Base-by-base conservation (phyloP, 2,113 vertebrate species). In the Poeciliopsis turrubarensis region DNA sequence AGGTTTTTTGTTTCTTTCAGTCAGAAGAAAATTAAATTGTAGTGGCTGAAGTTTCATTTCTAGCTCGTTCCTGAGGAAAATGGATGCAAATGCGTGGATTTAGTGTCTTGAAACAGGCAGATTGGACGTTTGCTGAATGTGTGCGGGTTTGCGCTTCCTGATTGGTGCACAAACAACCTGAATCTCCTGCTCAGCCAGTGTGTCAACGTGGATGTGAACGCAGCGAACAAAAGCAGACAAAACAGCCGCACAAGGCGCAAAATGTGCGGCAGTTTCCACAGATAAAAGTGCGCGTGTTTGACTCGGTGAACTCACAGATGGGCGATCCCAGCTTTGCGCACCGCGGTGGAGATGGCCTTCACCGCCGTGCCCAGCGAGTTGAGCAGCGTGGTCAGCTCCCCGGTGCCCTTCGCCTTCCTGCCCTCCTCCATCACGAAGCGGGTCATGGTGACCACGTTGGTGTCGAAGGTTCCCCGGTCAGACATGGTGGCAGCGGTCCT, bases 271-370 rank as follows among this genome's bases (percentile, higher is more conserved):
- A 13, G 1, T 19, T 75, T 30, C 13, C 22, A 12, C 6, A 12
- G 3, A 25, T 5, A 2, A 27, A 60, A 14, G 1, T 22, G 65
- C 11, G 26, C 11, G 26, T 15, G 2, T 27, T 41, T 5, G 12
- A 27, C 47, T 44, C 26, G 39, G 32, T 7, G 39, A 22, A 93
- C 93, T 93, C 76, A 98, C 97, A 99, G 96, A 86, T 98, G 94
- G 22, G 97, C 97, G 85, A 98, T 96, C 60, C 97, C 97, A 2
- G 97, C 97, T 83, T 98, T 97, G 3, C 97, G 96, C 88, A 98
- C 97, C 0, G 97, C 97, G 5, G 94, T 94, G 78, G 97, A 98
- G 90, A 98, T 99, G 72, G 97, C 97, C 87, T 99, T 98, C 84
- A 98, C 80, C 26, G 97, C 96, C 1, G 97, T 96, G 94, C 96